Base-by-base conservation (phyloP, 2,888 invertebrate species). In the Dolichopus griseipennis region DNA sequence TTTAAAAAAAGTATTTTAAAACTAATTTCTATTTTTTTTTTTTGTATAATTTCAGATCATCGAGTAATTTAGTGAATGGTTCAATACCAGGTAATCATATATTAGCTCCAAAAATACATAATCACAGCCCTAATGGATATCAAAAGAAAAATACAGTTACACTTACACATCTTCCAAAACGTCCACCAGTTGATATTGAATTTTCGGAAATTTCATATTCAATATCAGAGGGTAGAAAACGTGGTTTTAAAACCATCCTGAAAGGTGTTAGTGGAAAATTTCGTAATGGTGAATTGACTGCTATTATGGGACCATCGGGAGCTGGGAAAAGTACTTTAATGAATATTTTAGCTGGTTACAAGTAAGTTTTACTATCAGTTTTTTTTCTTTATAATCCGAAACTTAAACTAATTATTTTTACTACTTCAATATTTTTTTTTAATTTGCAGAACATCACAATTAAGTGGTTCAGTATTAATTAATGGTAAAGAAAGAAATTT, bases 251-350 rank as follows among this genome's bases (percentile, higher is more conserved):
- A 81, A 90, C 92, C 18, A 89, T 95, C 75, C 83, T 95, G 73
- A 95, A 94, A 83, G 88, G 90, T 74, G 90, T 97, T 68, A 92
- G 91, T 75, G 97, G 97, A 10, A 90, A 90, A 77, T 94, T 95
- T 79, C 85, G 87, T 73, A 92, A 92, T 71, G 93, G 96, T n/a
- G 93, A 95, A 77, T 84, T 97, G 74, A 94, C 95, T 0, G 96
- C 95, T 41, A 95, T 97, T 70, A 95, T 97, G 95, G 97, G 97
- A 43, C 96, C 97, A 41, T 95, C 95, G 0, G 87, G 87, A 1
- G 87, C 87, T 18, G 87, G 87, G 63, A 92, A 92, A 76, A 91
- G 89, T 77, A 92, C 93, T 0, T 85, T 93, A 15, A 92, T 93
- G 92, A 93, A 93, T 78, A 91, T 93, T 74, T 83, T 93, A 74